These are phyloP conservation scores for Barypeithes pellucidus DNA, from an alignment of 2,888 invertebrate genomes.

Conservation along the genomic window DNA sequence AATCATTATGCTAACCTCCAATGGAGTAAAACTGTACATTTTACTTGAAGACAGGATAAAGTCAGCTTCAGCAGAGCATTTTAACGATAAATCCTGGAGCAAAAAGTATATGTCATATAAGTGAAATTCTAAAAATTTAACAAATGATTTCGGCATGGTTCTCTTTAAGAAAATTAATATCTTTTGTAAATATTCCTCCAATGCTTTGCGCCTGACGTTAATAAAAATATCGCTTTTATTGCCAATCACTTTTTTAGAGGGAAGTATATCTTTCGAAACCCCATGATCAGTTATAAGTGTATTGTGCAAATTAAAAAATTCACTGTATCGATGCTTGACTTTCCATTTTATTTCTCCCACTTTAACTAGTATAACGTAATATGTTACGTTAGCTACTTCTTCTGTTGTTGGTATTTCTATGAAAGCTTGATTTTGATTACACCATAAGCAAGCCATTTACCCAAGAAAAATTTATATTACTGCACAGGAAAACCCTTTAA, in stretches of 20 bases:
- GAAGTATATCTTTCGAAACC: slow-evolving; percentile 88
- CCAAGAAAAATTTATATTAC: too few species aligned
- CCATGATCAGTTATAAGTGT: slow-evolving; percentile 86
- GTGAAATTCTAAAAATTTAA: slow-evolving; percentile 90
- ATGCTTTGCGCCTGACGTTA: slow-evolving; percentile 84
- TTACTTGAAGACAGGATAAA: slow-evolving; percentile 75
- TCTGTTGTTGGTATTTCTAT: slow-evolving; percentile 79
- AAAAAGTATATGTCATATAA: slow-evolving; percentile 92
- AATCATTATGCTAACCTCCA: slow-evolving; percentile 77
- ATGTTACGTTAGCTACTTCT: slow-evolving; percentile 79
- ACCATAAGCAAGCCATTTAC: slow-evolving; percentile 83
- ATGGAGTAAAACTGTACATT: slow-evolving; percentile 81
- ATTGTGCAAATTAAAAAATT: slow-evolving; percentile 91
- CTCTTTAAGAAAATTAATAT: slow-evolving; percentile 84
- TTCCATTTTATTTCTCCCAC: slow-evolving; percentile 86
- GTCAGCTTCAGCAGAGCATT: slow-evolving; percentile 85
- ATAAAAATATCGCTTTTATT: slow-evolving; percentile 92
- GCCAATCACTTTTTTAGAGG: slow-evolving; percentile 94
- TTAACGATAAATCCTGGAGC: slow-evolving; percentile 86
- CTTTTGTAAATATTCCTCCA: slow-evolving; percentile 87
- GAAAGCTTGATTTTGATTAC: slow-evolving; percentile 78
- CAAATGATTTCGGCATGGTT: slow-evolving; percentile 86
- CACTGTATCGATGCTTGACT: slow-evolving; percentile 89
- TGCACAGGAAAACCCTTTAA: too few species aligned
- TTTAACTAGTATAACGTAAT: slow-evolving; percentile 81